Evolutionary conservation across 1,140 invertebrate genomes (phyloP), one percentile per base, ranked within the genome.

Genomic region (Drosophila saltans): DNA sequence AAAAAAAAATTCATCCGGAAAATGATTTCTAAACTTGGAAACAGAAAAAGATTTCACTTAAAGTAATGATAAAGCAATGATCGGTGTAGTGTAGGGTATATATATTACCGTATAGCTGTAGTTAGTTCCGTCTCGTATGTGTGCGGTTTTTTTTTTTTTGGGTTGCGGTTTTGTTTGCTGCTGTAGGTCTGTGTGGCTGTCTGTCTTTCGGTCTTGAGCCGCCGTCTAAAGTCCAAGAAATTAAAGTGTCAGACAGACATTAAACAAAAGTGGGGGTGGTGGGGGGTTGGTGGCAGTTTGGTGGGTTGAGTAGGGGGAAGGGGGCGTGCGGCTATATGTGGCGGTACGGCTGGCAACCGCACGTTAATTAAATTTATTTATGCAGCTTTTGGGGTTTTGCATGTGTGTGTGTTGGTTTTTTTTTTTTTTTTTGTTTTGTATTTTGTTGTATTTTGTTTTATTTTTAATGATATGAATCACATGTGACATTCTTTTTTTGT

Each of bases 321-420:
- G 21, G 4, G 11, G 11, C 30, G n/a, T 39, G 39, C 8, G 62
- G 9, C 36, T 10, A 1, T 39, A 11, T 39, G 39, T 10, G 62
- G 9, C 36, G n/a, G 2, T 39, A 30, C 10, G 63, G 11, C 43
- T 33, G 52, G 55, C 73, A 64, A 81, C 75, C 80, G 76, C 84
- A 83, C 80, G 83, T 88, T 88, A 86, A 86, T 86, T 86, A 88
- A 86, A 81, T 86, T 86, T 83, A 88, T 86, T 88, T 86, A 86
- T 86, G 79, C 82, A 79, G 69, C 75, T 86, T 79, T 77, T 71
- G 75, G 69, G 52, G 72, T 60, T 82, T 75, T 73, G 55, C 66
- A 16, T 16, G 16, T 16, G 16, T 16, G 16, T 16, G 16, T 16
- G 16, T 16, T 16, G 16, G 70, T 70, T 45, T 75, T 70, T 63